Base-by-base conservation (phyloP, 2,888 invertebrate species). In the Cryptocheilus praepositus region DNA sequence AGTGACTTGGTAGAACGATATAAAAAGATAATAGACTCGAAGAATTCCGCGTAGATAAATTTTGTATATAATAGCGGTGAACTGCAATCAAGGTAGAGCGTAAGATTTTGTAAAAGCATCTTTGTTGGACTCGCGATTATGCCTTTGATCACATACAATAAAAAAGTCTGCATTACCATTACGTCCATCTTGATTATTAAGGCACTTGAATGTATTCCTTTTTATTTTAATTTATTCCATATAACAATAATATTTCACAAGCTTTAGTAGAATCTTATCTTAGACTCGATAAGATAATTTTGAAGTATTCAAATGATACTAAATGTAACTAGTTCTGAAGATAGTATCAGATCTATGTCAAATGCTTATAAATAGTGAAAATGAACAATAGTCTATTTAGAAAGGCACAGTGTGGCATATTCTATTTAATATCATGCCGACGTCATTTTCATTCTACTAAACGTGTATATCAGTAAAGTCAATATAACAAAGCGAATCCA, bases 1-100 rank as follows among this genome's bases (percentile, higher is more conserved):
- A 80, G 84, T 19, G 88, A 88, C 76, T 80, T 88, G 55, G 82
- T 88, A 0, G 84, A 86, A 58, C 84, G 86, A 43, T 88, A 85
- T 59, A 87, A 79, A 67, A 85, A 79, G 58, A 15, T 86, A 55
- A 28, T 84, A 7, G 71, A 76, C 19, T 45, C 21, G 7, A 28
- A 55, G 64, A 25, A 13, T 55, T 2, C 21, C 19, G 4, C 64
- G 11, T 54, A 52, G 52, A 53, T 52, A 8, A 53, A 49, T 36
- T 56, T 0, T n/a, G 18, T 36, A 64, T 16, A 62, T 22, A 45
- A 65, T 11, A 36, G 65, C 15, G 19, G 59, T 22, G 52, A 63
- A 64, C 62, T 65, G 52, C 1, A 18, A 56, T 18, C 3, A 51
- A 18, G 44, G 28, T 21, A 18, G 21, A 52, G 16, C 22, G 16